These are phyloP conservation scores for Biston stratarius DNA, from an alignment of 2,888 invertebrate genomes.

Conservation along the genomic window DNA sequence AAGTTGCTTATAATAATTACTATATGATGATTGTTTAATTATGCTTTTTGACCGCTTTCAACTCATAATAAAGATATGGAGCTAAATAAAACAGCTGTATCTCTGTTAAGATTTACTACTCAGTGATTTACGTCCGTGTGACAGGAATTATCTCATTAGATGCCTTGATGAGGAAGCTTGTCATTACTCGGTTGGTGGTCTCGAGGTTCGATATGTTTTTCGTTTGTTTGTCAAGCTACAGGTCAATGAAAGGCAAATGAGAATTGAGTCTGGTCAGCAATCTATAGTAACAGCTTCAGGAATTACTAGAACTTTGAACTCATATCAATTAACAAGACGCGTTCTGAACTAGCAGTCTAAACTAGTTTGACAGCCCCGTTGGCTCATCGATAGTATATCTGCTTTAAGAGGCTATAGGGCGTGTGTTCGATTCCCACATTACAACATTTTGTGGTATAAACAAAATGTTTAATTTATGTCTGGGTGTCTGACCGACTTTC, in stretches of 20 bases:
- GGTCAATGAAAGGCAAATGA: constrained; percentile 9
- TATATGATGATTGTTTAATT: too few species aligned
- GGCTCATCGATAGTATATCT: too few species aligned
- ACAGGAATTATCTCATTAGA: constrained; percentile 45
- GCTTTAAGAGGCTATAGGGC: too few species aligned
- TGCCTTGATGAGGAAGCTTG: constrained; percentile 37
- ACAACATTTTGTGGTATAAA: too few species aligned
- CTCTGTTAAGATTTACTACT: not conserved
- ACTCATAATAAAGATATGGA: not conserved
- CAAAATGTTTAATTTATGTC: too few species aligned
- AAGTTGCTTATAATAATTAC: too few species aligned
- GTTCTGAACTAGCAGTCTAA: too few species aligned
- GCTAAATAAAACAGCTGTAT: not conserved
- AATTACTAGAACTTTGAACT: not conserved
- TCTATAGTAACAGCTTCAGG: not conserved
- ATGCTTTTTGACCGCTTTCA: too few species aligned
- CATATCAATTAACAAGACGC: not conserved
- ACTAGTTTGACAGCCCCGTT: too few species aligned
- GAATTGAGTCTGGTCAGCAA: constrained; percentile 3
- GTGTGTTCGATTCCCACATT: too few species aligned
- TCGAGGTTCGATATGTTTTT: constrained; percentile 33
- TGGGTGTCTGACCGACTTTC: too few species aligned
- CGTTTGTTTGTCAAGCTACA: constrained; percentile 5
- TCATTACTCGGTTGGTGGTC: constrained; percentile 37
- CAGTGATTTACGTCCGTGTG: constrained; percentile 19